Evolutionary conservation across 2,113 vertebrate species (phyloP).

Genomic region (Corydoras sp.): DNA sequence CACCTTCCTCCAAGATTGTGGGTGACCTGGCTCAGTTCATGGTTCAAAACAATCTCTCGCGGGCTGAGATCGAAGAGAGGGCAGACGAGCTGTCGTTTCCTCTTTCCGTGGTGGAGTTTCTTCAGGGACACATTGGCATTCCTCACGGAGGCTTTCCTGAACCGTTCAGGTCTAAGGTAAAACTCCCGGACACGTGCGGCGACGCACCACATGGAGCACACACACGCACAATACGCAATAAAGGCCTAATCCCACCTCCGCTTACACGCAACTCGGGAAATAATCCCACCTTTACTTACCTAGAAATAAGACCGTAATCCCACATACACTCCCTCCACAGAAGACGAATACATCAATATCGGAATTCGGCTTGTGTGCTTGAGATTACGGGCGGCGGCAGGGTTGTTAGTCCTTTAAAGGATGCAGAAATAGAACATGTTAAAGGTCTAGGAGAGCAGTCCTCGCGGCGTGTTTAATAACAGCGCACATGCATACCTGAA

Average conservation of each 20-base stretch:
- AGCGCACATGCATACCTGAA: too few relatives aligned
- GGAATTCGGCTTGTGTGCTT: not conserved
- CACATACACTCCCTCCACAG: not conserved
- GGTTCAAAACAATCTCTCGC: slow-evolving; percentile 84
- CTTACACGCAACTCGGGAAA: not conserved
- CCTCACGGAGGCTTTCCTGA: slow-evolving; percentile 90
- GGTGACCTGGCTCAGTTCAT: slow-evolving; percentile 96
- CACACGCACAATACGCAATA: not conserved
- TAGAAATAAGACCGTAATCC: not conserved
- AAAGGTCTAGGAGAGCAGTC: too few relatives aligned
- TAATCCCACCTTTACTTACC: not conserved
- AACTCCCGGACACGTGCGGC: not conserved
- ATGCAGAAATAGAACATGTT: too few relatives aligned
- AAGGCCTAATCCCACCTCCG: not conserved
- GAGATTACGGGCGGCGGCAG: not conserved
- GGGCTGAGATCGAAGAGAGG: slow-evolving; percentile 76
- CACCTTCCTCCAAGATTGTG: slow-evolving; percentile 91
- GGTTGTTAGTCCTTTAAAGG: too few relatives aligned
- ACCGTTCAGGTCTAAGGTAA: slow-evolving; percentile 82
- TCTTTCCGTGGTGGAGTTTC: slow-evolving; percentile 84
- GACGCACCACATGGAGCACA: not conserved
- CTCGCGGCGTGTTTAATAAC: too few relatives aligned
- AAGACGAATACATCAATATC: not conserved
- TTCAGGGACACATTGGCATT: slow-evolving; percentile 84
- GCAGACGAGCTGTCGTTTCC: slow-evolving; percentile 92